Evolutionary conservation across 2,113 vertebrate species (phyloP), one percentile per base, ranked within the genome.

Genomic region (Podarcis cretensis): DNA sequence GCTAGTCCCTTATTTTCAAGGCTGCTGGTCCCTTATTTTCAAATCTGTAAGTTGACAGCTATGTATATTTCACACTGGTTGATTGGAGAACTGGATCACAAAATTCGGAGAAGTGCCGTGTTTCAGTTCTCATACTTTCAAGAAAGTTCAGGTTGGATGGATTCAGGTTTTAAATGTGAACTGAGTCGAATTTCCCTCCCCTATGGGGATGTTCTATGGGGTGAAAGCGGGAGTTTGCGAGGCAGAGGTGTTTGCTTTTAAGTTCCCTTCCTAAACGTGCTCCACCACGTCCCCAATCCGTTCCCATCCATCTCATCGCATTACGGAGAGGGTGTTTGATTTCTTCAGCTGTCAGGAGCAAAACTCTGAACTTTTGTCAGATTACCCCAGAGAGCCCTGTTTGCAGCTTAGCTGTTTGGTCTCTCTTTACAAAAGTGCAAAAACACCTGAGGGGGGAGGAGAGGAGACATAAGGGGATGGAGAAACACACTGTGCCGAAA

Each of bases 291-390:
- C 89, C 90, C 83, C 83, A 88, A 92, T 92, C 82, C 91, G 90
- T 89, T 95, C 78, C 86, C 87, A 84, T 94, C 93, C 92, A 93
- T 91, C 91, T 91, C 43, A 30, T 20, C 68, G 86, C 89, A 81
- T 91, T 75, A 86, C 86, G 84, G 86, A 54, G 87, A 2, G 30
- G 5, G 77, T 57, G 90, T 27, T 88, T 90, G 87, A 65, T 63
- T 95, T 91, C 92, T 83, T 93, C 86, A 87, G 4, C 89, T 87
- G 91, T 76, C 89, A 87, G 74, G 83, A 93, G 87, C 87, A 77
- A 90, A 81, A 76, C 88, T 85, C 10, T 0, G 83, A 68, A 92
- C 27, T 30, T 30, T 86, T 84, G 6, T 7, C n/a, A 77, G 75
- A 83, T 91, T 57, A 69, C 90, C 84, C 86, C 0, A 0, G 80